phyloP scores from a whole-genome alignment of 2,113 vertebrate genomes.

The Chloropsis hardwickii region DNA sequence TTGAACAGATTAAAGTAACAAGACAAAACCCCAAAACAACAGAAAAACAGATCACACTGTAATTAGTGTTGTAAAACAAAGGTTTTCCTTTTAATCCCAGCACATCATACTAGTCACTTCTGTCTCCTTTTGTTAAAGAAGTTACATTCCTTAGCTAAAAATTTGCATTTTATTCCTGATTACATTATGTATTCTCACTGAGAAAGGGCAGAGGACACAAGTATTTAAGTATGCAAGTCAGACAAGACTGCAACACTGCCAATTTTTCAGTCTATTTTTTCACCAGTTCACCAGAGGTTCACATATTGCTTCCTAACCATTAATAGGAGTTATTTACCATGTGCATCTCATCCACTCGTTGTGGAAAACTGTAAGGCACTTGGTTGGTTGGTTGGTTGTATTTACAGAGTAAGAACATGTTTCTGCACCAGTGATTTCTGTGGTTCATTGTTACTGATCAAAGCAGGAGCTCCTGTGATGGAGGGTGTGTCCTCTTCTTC shows the following conservation, averaged over 20 bases:
- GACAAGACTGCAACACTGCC: background rate
- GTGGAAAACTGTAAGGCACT: background rate
- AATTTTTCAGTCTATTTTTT: constrained; percentile 7
- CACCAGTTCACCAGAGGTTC: background rate
- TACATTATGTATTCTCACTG: constrained; percentile 7
- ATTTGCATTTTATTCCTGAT: constrained; percentile 35
- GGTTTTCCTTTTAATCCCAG: background rate
- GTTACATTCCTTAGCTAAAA: background rate
- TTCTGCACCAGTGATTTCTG: background rate
- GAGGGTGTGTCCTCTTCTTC: background rate
- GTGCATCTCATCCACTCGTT: background rate
- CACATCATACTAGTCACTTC: background rate
- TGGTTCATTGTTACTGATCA: background rate
- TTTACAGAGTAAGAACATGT: background rate
- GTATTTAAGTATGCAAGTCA: background rate
- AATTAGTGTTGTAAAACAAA: background rate
- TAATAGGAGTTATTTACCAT: background rate
- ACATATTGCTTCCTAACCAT: background rate
- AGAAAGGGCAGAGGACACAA: background rate
- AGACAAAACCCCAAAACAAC: background rate
- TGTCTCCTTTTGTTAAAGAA: background rate
- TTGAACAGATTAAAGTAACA: background rate
- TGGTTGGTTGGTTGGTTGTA: background rate
- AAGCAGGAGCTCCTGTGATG: accelerated
- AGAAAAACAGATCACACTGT: background rate